Evolutionary conservation across 1,140 invertebrate species (phyloP).

Genomic region (Hetaerina americana): DNA sequence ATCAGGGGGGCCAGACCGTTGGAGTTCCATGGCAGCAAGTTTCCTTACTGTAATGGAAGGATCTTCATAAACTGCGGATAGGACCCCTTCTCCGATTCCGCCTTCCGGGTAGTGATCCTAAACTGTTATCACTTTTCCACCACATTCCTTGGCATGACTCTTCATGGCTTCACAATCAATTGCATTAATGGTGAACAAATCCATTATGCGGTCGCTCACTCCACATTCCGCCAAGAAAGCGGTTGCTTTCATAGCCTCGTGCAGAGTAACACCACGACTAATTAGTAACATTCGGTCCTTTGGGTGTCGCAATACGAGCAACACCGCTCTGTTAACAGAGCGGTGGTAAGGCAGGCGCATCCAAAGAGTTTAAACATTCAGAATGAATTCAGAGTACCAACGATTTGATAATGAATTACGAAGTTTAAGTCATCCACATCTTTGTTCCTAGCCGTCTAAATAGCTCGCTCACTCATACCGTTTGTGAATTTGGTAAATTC

Average conservation of each 20-base stretch:
- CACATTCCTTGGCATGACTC: slow-evolving; percentile 61
- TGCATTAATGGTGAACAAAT: slow-evolving; percentile 94
- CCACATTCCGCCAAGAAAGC: slow-evolving; percentile 54
- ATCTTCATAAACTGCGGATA: slow-evolving; percentile 59
- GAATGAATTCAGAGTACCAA: too few relatives aligned
- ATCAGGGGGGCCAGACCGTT: slow-evolving; percentile 78
- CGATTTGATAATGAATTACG: too few relatives aligned
- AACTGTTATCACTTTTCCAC: slow-evolving; percentile 77
- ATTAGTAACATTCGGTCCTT: slow-evolving; percentile 77
- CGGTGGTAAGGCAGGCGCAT: too few relatives aligned
- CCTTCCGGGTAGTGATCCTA: slow-evolving; percentile 97
- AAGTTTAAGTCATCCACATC: too few relatives aligned
- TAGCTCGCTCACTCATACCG: too few relatives aligned
- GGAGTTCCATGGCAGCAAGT: slow-evolving; percentile 71
- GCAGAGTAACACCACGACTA: slow-evolving; percentile 83
- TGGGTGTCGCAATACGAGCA: slow-evolving; percentile 57
- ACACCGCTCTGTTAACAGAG: too few relatives aligned
- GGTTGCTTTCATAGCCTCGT: slow-evolving; percentile 80
- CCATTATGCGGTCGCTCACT: slow-evolving; percentile 66
- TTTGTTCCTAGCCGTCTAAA: too few relatives aligned
- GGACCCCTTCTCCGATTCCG: slow-evolving; percentile 90
- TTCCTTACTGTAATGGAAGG: slow-evolving; percentile 65
- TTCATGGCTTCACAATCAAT: slow-evolving; percentile 70
- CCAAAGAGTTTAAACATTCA: too few relatives aligned
- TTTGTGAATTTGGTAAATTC: too few relatives aligned